Conservation (phyloP, 2,888 invertebrate genomes). For the Drosophila neonasuta region DNA sequence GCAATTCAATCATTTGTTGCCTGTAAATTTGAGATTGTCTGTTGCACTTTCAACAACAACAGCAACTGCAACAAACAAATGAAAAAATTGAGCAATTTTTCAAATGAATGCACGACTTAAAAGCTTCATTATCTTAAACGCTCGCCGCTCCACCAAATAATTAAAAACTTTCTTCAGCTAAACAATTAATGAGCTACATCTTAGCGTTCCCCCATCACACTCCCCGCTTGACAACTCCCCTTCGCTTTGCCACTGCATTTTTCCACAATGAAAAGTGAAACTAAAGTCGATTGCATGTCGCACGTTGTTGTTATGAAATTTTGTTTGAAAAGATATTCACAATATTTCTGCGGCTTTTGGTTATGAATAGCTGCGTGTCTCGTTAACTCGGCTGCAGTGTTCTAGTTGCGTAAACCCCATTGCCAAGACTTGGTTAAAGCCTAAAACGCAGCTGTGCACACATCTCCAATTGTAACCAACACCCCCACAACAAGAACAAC, state of each 20-base stretch:
- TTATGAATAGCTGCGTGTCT: neutral
- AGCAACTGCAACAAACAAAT: slow-evolving; percentile 12
- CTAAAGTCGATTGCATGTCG: slow-evolving; percentile 52
- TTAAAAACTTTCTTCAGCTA: slow-evolving; percentile 70
- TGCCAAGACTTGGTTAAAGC: slow-evolving; percentile 11
- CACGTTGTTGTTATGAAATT: slow-evolving; percentile 44
- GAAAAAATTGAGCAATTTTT: slow-evolving; percentile 50
- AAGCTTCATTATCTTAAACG: slow-evolving; percentile 72
- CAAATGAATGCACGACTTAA: slow-evolving; percentile 70
- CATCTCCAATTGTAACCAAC: slow-evolving; percentile 18
- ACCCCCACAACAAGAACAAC: neutral
- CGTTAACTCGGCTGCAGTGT: slow-evolving; percentile 3
- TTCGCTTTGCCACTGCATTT: slow-evolving; percentile 17
- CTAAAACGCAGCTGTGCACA: slow-evolving; percentile 24
- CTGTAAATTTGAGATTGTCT: slow-evolving; percentile 13
- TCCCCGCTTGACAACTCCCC: neutral
- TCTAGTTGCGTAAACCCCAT: slow-evolving; percentile 20
- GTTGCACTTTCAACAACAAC: slow-evolving; percentile 61
- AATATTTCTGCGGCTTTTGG: slow-evolving; percentile 17
- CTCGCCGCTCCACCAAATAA: slow-evolving; percentile 47
- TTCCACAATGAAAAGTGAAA: slow-evolving; percentile 68
- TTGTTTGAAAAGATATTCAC: slow-evolving; percentile 8
- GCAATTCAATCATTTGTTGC: slow-evolving; percentile 22
- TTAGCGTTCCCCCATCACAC: too few relatives aligned
- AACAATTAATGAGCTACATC: slow-evolving; percentile 57